Percentiles rank a stretch among this genome's conserved stretches.
Evolutionary conservation across 2,113 vertebrate genomes (phyloP).

Genomic region (Xyliphius kryptos): DNA sequence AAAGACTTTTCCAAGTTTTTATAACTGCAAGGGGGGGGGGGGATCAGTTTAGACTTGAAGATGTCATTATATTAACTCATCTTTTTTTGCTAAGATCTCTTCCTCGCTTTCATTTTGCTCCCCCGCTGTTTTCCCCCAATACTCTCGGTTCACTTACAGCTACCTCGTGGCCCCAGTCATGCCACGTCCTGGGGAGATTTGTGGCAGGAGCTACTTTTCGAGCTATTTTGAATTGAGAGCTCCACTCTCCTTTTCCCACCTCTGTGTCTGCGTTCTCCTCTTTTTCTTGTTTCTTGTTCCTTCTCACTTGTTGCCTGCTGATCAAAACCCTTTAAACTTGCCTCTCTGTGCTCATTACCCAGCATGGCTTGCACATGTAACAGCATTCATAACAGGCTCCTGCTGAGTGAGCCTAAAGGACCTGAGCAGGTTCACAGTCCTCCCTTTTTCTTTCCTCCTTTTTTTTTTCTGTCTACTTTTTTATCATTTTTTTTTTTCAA

Average conservation of each 20-base stretch:
- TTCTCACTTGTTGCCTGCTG: slow-evolving; percentile 5
- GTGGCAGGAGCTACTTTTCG: not conserved
- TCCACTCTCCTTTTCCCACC: not conserved
- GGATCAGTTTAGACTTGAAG: too few species aligned
- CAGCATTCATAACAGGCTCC: slow-evolving; percentile 19
- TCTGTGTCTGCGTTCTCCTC: not conserved
- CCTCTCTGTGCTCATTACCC: slow-evolving; percentile 28
- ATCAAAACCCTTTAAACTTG: slow-evolving; percentile 20
- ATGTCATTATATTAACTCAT: too few species aligned
- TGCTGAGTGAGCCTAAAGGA: slow-evolving; percentile 23
- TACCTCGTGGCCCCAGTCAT: too few species aligned
- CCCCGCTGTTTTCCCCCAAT: too few species aligned
- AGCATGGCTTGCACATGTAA: slow-evolving; percentile 22
- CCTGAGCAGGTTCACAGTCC: slow-evolving; percentile 12
- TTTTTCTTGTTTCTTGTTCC: not conserved
- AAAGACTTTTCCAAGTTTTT: too few species aligned
- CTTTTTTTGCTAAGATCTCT: too few species aligned
- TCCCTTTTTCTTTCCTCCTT: not conserved
- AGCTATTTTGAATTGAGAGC: not conserved
- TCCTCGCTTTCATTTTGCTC: too few species aligned
- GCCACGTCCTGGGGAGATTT: not conserved
- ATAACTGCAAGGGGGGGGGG: too few species aligned
- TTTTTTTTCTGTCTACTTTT: not conserved
- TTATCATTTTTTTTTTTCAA: not conserved
- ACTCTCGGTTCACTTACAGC: too few species aligned